Evolutionary conservation across 1,140 invertebrate genomes (phyloP), one percentile per base, ranked within the genome.

Genomic region (Cherax destructor): DNA sequence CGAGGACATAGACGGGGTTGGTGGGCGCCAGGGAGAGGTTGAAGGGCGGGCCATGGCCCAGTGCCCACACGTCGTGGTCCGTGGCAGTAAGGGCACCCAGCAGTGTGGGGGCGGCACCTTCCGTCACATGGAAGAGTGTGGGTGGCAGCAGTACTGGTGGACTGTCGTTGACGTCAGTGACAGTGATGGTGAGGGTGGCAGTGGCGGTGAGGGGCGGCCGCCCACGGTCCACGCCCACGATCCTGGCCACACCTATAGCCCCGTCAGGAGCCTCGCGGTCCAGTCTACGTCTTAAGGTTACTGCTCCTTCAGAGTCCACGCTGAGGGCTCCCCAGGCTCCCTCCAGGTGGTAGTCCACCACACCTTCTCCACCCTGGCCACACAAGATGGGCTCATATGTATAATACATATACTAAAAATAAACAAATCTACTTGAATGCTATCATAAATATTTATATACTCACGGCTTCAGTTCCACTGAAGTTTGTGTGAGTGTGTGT

Each of bases 11-110:
- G 59, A 49, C 56, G 10, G 92, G 76, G 65, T 92, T 92, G n/a
- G 50, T 84, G 50, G 87, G 59, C 5, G 92, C 92, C 49, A 92
- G 78, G 69, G 83, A 89, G 83, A 92, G 61, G 50, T 88, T 92
- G 92, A 92, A 92, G 47, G 92, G 92, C 59, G 92, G 92, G 3
- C 92, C 92, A 65, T 92, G 87, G 18, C 92, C 92, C 21, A 92
- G 65, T 10, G 92, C 65, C 92, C 92, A 92, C 50, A 81, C 83
- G 74, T 92, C 92, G 49, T 85, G 83, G 65, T 92, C 92, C 5
- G 87, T 90, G 10, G 86, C 92, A 16, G 30, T 76, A 49, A 92
- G 87, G 69, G 83, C 56, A 49, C 92, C 92, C 16, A 86, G 85
- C 4, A 69, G 77, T 49, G 86, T 90, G 6, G 83, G 80, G n/a